Evolutionary conservation across 2,888 invertebrate species (phyloP).

Genomic region (Oligia latruncula): DNA sequence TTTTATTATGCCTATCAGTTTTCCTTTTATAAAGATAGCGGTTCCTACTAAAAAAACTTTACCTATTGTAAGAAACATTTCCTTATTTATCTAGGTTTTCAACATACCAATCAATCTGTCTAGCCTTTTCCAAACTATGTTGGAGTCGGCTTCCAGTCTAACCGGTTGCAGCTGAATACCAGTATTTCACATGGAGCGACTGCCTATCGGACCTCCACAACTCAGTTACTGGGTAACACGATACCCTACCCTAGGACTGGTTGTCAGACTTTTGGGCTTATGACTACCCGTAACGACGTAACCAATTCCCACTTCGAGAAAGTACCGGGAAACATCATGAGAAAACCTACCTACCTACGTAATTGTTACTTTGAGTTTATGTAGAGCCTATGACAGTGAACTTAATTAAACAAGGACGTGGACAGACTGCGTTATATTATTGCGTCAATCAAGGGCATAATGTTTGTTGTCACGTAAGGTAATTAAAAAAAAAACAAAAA

Average conservation of each 20-base stretch:
- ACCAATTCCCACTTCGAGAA: neutral
- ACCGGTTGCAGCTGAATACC: neutral
- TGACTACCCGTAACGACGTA: neutral
- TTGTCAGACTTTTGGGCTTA: neutral
- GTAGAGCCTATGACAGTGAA: neutral
- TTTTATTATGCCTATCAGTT: neutral
- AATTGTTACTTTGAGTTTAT: neutral
- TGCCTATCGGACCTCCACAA: neutral
- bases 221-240: neutral
- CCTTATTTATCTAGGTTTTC: neutral
- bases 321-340: slow-evolving; percentile 9
- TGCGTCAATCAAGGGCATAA: neutral
- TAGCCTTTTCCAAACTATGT: neutral
- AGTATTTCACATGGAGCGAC: neutral
- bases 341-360: slow-evolving; percentile 2
- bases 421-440: neutral
- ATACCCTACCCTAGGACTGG: neutral
- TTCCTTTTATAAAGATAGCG: neutral
- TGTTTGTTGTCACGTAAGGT: neutral
- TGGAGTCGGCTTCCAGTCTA: neutral
- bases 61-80: too few species aligned
- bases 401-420: slow-evolving; percentile 9
- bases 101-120: neutral
- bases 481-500: too few species aligned
- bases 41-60: neutral